These are phyloP conservation scores for Heterohyrax brucei DNA, from an alignment of 2,797 vertebrate genomes.

Conservation along the genomic window DNA sequence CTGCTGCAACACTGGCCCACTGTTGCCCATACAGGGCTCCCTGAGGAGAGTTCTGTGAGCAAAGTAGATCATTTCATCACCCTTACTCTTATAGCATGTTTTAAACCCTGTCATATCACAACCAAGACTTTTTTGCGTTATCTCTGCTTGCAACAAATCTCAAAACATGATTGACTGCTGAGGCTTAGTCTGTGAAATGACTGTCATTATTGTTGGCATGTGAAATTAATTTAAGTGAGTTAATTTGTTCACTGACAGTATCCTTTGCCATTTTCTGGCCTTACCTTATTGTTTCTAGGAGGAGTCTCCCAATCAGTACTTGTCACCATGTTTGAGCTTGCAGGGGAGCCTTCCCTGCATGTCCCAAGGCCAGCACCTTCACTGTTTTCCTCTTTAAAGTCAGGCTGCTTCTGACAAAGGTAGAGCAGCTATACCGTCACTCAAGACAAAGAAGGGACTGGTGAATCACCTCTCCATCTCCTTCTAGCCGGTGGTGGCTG, in stretches of 20 bases:
- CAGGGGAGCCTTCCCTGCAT: not conserved
- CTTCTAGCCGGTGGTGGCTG: not conserved
- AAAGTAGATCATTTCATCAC: conserved; percentile 87
- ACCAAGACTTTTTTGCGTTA: conserved; percentile 56
- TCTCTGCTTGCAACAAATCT: conserved; percentile 30
- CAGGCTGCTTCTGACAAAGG: conserved; percentile 51
- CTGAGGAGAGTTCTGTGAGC: not conserved
- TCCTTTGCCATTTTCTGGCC: conserved; percentile 5
- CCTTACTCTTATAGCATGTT: conserved; percentile 73
- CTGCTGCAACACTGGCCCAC: conserved; percentile 88
- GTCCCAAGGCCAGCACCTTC: not conserved
- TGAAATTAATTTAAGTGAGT: not conserved
- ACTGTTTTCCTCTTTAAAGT: not conserved
- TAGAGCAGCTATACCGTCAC: not conserved
- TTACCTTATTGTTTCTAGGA: conserved; percentile 45
- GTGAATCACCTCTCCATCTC: not conserved
- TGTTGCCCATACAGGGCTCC: conserved; percentile 83
- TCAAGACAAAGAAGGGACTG: not conserved
- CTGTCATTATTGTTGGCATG: conserved; percentile 34
- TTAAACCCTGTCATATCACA: conserved; percentile 73
- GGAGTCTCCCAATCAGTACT: not conserved
- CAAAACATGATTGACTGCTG: conserved; percentile 7
- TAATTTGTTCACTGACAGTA: conserved; percentile 10
- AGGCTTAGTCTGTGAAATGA: conserved; percentile 44
- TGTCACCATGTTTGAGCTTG: not conserved